Percentiles rank a stretch among this genome's conserved stretches.
Conservation (phyloP, 2,888 invertebrate species). For the Cantharis lateralis region DNA sequence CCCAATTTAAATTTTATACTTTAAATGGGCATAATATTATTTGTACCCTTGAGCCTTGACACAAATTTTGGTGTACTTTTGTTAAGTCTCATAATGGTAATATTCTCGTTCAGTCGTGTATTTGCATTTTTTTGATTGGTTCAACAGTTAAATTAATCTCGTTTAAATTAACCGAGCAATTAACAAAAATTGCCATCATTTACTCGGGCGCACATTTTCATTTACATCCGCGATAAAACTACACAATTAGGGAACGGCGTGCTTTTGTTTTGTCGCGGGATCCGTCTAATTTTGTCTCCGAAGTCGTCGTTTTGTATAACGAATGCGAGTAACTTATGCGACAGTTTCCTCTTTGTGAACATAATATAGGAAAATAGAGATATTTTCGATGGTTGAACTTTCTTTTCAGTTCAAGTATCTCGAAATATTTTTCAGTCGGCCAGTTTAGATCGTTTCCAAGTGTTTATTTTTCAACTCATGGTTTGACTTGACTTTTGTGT, state of each 20-base stretch:
- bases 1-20: background rate
- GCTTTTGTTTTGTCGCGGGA: conserved; percentile 37
- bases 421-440: background rate
- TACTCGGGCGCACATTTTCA: background rate
- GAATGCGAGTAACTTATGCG: conserved; percentile 41
- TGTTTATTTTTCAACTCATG: background rate
- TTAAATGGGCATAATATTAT: conserved; percentile 8
- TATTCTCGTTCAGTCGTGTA: background rate
- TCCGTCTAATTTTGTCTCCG: conserved; percentile 46
- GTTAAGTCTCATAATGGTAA: background rate
- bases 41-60: conserved; percentile 22
- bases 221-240: background rate
- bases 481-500: background rate
- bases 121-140: background rate
- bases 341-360: conserved; percentile 33
- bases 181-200: background rate
- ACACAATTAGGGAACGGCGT: conserved; percentile 11
- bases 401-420: conserved; percentile 17
- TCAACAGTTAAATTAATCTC: background rate
- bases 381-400: conserved; percentile 38
- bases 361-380: conserved; percentile 44
- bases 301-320: conserved; percentile 23
- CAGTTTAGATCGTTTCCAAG: background rate
- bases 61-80: background rate
- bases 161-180: background rate